A percentile compares a stretch with the other conserved stretches of the same genome.
phyloP scores from a whole-genome alignment of 2,888 invertebrate species.

The Hydrotaea diabolus region DNA sequence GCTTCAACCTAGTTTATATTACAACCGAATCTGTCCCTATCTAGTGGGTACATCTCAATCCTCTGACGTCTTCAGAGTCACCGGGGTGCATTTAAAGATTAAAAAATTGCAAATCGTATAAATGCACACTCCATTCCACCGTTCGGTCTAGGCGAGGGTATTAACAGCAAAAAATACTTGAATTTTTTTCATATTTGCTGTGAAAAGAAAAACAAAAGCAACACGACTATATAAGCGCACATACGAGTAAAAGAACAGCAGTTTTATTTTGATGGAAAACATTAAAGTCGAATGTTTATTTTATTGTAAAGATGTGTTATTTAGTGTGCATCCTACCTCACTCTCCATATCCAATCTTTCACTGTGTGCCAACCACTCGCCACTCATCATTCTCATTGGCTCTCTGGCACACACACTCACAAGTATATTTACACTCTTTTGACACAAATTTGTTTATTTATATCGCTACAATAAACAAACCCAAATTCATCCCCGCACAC shows the following conservation, averaged over 20 bases:
- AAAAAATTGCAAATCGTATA: too few relatives aligned
- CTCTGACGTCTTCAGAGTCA: too few relatives aligned
- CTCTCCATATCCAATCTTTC: too few relatives aligned
- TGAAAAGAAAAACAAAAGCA: conserved; percentile 9
- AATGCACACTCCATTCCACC: too few relatives aligned
- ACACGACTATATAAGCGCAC: background rate
- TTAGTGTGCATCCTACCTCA: background rate
- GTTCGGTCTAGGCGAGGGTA: too few relatives aligned
- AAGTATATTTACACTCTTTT: background rate
- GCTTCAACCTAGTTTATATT: too few relatives aligned
- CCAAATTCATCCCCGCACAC: background rate
- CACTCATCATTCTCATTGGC: too few relatives aligned
- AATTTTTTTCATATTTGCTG: conserved; percentile 25
- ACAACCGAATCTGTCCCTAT: too few relatives aligned
- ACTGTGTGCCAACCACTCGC: background rate
- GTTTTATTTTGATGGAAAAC: conserved; percentile 21
- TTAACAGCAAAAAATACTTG: conserved; percentile 1
- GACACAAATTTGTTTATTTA: conserved; percentile 13
- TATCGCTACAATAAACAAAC: background rate
- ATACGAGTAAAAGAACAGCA: conserved; percentile 5
- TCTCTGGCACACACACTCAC: background rate
- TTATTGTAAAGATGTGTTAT: conserved; percentile 16
- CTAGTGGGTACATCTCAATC: too few relatives aligned
- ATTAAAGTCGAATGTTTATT: conserved; percentile 33
- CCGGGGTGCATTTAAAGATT: too few relatives aligned